Percentiles rank a stretch among this genome's conserved stretches.
These are phyloP conservation scores for Penaeus monodon DNA, from an alignment of 2,888 invertebrate genomes.

Conservation along the genomic window DNA sequence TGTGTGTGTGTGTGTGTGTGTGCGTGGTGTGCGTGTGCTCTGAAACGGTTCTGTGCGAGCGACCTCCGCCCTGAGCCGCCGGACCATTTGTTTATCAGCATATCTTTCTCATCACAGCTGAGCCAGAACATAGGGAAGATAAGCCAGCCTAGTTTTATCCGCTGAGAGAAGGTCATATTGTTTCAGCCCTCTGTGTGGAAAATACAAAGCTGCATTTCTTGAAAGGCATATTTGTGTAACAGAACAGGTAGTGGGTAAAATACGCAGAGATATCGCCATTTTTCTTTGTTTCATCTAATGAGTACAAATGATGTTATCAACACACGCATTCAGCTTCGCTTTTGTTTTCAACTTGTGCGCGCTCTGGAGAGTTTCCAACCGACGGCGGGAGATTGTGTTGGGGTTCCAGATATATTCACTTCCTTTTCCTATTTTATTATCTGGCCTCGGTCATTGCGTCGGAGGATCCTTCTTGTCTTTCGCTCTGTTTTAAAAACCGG, in stretches of 20 bases:
- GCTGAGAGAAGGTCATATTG: slow-evolving; percentile 11
- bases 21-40: no score
- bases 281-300: slow-evolving; percentile 52
- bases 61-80: no score
- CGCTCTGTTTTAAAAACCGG: no score
- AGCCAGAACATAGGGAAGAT: no score
- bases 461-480: background rate
- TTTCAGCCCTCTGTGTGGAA: slow-evolving; percentile 24
- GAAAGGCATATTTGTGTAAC: slow-evolving; percentile 43
- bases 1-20: no score
- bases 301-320: slow-evolving; percentile 60
- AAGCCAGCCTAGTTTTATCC: no score
- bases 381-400: slow-evolving; percentile 24
- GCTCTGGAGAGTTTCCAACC: slow-evolving; percentile 20
- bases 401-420: slow-evolving; percentile 8
- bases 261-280: slow-evolving; percentile 40
- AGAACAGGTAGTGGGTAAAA: slow-evolving; percentile 41
- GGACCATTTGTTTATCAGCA: no score
- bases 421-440: slow-evolving; percentile 12
- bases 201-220: slow-evolving; percentile 25
- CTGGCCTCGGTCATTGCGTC: background rate
- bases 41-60: no score
- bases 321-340: slow-evolving; percentile 45
- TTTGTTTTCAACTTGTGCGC: slow-evolving; percentile 53
- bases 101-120: no score